phyloP scores from a whole-genome alignment of 1,140 invertebrate species.

The Pseudoatta argentina region DNA sequence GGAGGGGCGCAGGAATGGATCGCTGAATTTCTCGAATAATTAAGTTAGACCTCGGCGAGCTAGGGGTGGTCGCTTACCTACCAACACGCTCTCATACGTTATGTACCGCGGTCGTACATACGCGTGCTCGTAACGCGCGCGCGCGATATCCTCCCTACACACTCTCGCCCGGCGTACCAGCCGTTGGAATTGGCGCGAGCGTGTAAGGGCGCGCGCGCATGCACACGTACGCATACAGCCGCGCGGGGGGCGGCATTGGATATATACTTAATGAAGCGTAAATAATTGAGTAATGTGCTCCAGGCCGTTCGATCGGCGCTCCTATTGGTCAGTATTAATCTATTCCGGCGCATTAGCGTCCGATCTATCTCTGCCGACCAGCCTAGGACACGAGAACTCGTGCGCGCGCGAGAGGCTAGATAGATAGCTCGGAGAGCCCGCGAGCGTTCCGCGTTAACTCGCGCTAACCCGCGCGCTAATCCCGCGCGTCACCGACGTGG shows the following conservation, averaged over 20 bases:
- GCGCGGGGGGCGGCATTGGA: no score
- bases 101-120: slow-evolving; percentile 81
- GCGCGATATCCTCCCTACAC: no score
- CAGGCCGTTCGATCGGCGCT: no score
- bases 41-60: slow-evolving; percentile 85
- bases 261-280: no score
- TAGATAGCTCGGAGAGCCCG: slow-evolving; percentile 49
- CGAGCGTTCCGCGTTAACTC: slow-evolving; percentile 50
- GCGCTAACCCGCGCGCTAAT: slow-evolving; percentile 27
- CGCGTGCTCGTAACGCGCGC: slow-evolving; percentile 58
- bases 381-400: slow-evolving; percentile 35
- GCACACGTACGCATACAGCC: neutral
- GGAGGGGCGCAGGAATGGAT: slow-evolving; percentile 84
- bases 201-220: neutral
- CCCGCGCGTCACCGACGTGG: neutral
- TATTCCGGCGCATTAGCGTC: no score
- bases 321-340: no score
- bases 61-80: slow-evolving; percentile 85
- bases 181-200: no score
- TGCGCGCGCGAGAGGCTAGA: slow-evolving; percentile 68
- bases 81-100: slow-evolving; percentile 85
- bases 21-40: slow-evolving; percentile 87
- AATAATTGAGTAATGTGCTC: no score
- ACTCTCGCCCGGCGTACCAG: no score
- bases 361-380: no score